These are phyloP conservation scores for Erpobdella octoculata DNA, from an alignment of 2,888 invertebrate genomes.

Conservation along the genomic window DNA sequence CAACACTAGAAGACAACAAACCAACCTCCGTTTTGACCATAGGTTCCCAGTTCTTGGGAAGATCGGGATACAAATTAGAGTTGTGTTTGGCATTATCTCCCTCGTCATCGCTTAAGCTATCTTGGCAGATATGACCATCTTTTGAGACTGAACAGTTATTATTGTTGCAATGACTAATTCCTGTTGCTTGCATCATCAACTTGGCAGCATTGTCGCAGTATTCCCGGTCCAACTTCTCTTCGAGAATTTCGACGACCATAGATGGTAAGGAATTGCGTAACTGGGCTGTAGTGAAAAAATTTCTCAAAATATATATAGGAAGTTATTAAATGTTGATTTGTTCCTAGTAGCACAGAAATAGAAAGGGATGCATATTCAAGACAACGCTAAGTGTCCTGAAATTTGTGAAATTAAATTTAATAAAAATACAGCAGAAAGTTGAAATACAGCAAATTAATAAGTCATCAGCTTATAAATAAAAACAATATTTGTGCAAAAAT, in stretches of 20 bases:
- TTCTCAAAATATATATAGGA: too few species aligned
- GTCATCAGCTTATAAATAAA: too few species aligned
- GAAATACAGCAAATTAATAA: too few species aligned
- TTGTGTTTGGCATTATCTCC: not conserved
- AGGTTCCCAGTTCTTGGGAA: slow-evolving; percentile 41
- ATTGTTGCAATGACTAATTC: not conserved
- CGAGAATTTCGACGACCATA: slow-evolving; percentile 47
- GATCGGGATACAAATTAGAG: slow-evolving; percentile 18
- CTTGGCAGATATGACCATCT: not conserved
- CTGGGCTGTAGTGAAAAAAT: slow-evolving; percentile 44
- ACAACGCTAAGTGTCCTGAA: too few species aligned
- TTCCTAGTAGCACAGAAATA: too few species aligned
- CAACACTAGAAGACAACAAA: too few species aligned
- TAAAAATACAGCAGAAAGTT: too few species aligned
- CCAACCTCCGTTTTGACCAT: slow-evolving; percentile 30
- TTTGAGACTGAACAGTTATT: not conserved
- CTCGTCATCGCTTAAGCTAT: not conserved
- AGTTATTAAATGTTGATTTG: too few species aligned
- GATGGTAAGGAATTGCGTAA: slow-evolving; percentile 44
- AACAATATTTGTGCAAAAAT: too few species aligned
- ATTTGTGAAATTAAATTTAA: too few species aligned
- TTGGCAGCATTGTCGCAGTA: slow-evolving; percentile 43
- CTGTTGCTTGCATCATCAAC: slow-evolving; percentile 30
- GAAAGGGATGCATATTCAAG: too few species aligned
- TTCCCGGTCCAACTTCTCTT: slow-evolving; percentile 45